phyloP scores from a whole-genome alignment of 2,113 vertebrate species.

The Phalacrocorax pelagicus region DNA sequence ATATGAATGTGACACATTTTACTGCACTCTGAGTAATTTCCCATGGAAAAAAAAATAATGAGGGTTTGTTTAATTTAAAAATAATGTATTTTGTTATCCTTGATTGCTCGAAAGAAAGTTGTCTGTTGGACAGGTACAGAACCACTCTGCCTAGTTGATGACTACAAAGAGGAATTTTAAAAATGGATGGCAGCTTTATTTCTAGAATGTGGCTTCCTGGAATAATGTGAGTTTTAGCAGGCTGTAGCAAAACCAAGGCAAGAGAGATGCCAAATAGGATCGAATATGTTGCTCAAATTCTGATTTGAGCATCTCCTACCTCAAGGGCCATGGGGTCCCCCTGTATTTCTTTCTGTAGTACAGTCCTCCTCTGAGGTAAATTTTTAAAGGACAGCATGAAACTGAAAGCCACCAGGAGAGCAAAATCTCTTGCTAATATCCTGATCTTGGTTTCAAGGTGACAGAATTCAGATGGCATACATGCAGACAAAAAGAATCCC shows the following conservation, averaged over 20 bases:
- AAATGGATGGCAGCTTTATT: not conserved
- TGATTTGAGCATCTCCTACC: not conserved
- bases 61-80: constrained; percentile 56
- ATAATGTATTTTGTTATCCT: constrained; percentile 22
- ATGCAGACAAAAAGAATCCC: not conserved
- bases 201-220: not conserved
- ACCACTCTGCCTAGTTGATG: not conserved
- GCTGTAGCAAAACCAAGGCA: not conserved
- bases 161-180: not conserved
- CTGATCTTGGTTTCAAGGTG: not conserved
- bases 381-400: not conserved
- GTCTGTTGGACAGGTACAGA: not conserved
- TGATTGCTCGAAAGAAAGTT: constrained; percentile 2
- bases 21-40: constrained; percentile 27
- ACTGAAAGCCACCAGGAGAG: not conserved
- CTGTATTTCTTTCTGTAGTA: not conserved
- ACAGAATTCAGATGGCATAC: not conserved
- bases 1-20: not conserved
- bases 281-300: not conserved
- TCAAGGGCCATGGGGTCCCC: not conserved
- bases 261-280: not conserved
- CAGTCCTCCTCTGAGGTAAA: not conserved
- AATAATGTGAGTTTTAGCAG: not conserved
- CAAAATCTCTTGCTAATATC: not conserved
- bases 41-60: not conserved